Base-by-base conservation (phyloP, 2,797 vertebrate genomes). In the Erpetoichthys calabaricus region DNA sequence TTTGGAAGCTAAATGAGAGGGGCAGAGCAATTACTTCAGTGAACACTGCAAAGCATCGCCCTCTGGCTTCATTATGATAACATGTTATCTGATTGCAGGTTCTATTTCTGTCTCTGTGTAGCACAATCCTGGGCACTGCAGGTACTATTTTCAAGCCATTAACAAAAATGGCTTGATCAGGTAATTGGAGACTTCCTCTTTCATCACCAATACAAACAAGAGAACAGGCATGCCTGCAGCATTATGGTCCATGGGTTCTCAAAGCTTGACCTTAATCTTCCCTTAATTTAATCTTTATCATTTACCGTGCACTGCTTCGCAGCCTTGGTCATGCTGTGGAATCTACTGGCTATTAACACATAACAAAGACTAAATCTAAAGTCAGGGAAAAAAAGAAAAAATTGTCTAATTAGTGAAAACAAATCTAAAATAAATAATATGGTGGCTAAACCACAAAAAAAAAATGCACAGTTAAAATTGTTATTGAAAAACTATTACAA, bases 11-110 rank as follows among this genome's bases (percentile, higher is more conserved):
- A 68, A 67, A 62, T 67, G 59, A 76, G 25, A 57, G 45, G 63
- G 68, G 73, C 66, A 70, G 67, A 73, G 63, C 72, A 77, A 68
- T 70, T 70, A 68, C 60, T 69, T 62, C 58, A 79, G 57, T 63
- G 68, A 76, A 73, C 76, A 82, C 75, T 52, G 57, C 67, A 67
- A 74, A 71, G 64, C 67, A 65, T 74, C 69, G 71, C 64, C 68
- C 59, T 8, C 61, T 9, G 57, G 65, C 64, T 74, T 79, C 70
- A 71, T 73, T 69, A 66, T 67, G 73, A 73, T 67, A 73, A 66
- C 55, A 64, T 58, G 66, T 73, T 79, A 75, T 75, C 71, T 67
- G 74, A 77, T 67, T 59, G 60, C 60, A 60, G 68, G 56, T 61
- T 25, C 9, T 53, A 55, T 66, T 63, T 65, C 60, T 59, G 46